These are phyloP conservation scores for Aphaenogaster floridana DNA, from an alignment of 1,140 invertebrate species.

Conservation along the genomic window DNA sequence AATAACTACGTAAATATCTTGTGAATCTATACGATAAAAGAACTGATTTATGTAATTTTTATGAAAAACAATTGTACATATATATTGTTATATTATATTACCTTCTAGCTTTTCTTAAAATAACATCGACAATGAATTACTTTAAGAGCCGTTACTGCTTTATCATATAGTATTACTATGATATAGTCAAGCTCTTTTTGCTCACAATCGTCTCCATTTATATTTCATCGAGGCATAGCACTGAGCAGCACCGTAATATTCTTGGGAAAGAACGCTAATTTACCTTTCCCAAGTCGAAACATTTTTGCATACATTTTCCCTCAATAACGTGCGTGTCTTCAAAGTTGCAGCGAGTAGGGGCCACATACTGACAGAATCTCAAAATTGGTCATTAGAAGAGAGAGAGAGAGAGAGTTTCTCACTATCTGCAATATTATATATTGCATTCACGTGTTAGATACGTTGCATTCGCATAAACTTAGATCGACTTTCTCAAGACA, in stretches of 20 bases:
- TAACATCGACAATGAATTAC: background rate
- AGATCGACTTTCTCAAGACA: too few relatives aligned
- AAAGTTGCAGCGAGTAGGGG: background rate
- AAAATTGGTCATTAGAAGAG: background rate
- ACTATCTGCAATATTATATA: too few relatives aligned
- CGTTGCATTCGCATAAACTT: too few relatives aligned
- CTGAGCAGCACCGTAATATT: background rate
- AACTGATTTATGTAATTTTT: background rate
- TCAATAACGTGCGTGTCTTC: slow-evolving; percentile 6
- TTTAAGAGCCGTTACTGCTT: background rate
- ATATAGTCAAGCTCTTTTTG: background rate
- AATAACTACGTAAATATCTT: too few relatives aligned
- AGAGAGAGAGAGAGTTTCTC: too few relatives aligned
- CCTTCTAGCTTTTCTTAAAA: background rate
- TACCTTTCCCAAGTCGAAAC: background rate
- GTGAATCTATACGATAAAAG: too few relatives aligned
- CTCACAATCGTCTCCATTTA: background rate
- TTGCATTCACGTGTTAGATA: too few relatives aligned
- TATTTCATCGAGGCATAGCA: slow-evolving; percentile 9
- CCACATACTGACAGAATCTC: background rate
- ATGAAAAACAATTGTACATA: background rate
- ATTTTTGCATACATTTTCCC: background rate
- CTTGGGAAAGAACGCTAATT: slow-evolving; percentile 3
- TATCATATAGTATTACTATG: background rate
- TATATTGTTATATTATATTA: background rate